These are phyloP conservation scores for Phodopus roborovskii DNA, from an alignment of 2,113 vertebrate genomes.

Conservation along the genomic window DNA sequence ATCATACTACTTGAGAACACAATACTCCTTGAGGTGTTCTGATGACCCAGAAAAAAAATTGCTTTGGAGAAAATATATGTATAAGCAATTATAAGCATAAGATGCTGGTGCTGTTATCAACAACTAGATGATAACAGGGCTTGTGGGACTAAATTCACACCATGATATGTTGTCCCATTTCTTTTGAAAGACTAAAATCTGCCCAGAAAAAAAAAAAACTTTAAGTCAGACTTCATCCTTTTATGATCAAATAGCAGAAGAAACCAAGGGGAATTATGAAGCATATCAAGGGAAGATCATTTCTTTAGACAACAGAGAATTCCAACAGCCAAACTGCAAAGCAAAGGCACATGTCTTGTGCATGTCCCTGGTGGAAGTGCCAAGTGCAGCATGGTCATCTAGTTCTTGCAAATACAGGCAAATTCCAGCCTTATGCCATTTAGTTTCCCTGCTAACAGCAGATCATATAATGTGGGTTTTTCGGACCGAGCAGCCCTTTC, in stretches of 20 bases:
- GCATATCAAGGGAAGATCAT: background rate
- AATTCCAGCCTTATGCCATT: background rate
- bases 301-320: constrained; percentile 36
- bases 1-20: background rate
- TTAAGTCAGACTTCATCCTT: background rate
- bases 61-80: background rate
- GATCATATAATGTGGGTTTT: background rate
- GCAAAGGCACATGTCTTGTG: background rate
- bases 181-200: background rate
- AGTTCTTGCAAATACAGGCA: background rate
- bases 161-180: background rate
- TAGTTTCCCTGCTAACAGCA: background rate
- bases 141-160: background rate
- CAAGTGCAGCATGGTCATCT: background rate
- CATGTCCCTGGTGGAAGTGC: background rate
- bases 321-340: background rate
- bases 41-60: constrained; percentile 17
- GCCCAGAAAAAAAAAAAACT: background rate
- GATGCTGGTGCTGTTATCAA: constrained; percentile 13
- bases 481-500: background rate
- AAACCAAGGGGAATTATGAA: background rate
- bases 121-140: background rate
- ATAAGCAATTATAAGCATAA: background rate
- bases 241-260: background rate
- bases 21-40: background rate